A percentile compares a stretch with the other conserved stretches of the same genome.
phyloP scores from a whole-genome alignment of 2,888 invertebrate genomes.

The Drosophila nr. fundita region DNA sequence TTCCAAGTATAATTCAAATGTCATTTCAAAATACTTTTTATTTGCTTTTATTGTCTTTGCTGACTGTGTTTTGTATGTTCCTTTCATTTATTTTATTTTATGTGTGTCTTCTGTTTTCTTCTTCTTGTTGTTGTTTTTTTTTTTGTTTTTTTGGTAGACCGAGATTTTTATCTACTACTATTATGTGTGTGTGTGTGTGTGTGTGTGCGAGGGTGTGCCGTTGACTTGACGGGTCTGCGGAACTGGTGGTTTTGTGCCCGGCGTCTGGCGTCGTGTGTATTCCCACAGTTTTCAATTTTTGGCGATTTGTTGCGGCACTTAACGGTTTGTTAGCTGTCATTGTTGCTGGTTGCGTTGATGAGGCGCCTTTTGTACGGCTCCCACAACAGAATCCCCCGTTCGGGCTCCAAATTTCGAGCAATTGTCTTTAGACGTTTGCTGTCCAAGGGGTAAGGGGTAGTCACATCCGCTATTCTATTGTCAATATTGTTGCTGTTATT shows the following conservation, averaged over 20 bases:
- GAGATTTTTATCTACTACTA: conserved; percentile 59
- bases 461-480: conserved; percentile 45
- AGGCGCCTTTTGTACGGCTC: conserved; percentile 70
- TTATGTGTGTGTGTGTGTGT: conserved; percentile 11
- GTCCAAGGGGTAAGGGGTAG: conserved; percentile 21
- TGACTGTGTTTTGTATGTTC: conserved; percentile 38
- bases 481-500: conserved; percentile 35
- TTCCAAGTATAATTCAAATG: conserved; percentile 65
- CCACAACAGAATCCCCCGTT: conserved; percentile 20
- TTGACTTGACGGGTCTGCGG: conserved; percentile 22
- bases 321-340: conserved; percentile 81
- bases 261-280: conserved; percentile 53
- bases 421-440: conserved; percentile 42
- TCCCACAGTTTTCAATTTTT: conserved; percentile 80
- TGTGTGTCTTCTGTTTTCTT: conserved; percentile 8
- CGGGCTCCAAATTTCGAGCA: conserved; percentile 41
- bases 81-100: conserved; percentile 16
- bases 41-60: conserved; percentile 70
- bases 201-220: conserved; percentile 24
- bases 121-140: conserved; percentile 5
- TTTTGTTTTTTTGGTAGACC: conserved; percentile 37
- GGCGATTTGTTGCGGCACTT: conserved; percentile 80
- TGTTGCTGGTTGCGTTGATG: conserved; percentile 70
- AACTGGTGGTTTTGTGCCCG: conserved; percentile 33
- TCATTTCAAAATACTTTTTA: conserved; percentile 68